A percentile compares a stretch with the other conserved stretches of the same genome.
Conservation (phyloP, 2,113 vertebrate species). For the Riparia riparia region DNA sequence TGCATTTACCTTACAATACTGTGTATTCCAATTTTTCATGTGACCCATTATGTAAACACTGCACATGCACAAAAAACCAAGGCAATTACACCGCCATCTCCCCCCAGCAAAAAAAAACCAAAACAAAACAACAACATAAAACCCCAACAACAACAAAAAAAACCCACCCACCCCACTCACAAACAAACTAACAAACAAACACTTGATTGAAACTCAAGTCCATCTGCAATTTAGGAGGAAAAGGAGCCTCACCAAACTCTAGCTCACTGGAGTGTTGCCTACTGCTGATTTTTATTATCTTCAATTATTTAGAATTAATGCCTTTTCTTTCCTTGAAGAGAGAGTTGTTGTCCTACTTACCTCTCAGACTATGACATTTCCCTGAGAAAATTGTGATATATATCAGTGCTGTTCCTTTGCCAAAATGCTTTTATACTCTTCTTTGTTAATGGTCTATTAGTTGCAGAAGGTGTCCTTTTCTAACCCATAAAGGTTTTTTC, state of each 20-base stretch:
- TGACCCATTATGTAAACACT: neutral
- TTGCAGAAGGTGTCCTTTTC: neutral
- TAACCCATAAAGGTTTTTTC: neutral
- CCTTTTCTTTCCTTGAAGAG: neutral
- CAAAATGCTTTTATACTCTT: neutral
- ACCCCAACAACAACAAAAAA: too few species aligned
- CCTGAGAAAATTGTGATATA: neutral
- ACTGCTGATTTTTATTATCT: neutral
- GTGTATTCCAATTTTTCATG: neutral
- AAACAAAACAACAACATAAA: too few species aligned
- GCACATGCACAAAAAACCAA: fast-evolving
- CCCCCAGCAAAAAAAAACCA: too few species aligned
- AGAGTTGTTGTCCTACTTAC: neutral
- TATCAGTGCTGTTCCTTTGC: neutral
- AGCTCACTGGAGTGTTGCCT: neutral
- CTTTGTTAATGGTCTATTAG: neutral
- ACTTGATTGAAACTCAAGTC: neutral
- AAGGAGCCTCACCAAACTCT: neutral
- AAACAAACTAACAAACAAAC: neutral
- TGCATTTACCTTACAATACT: neutral
- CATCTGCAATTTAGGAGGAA: neutral
- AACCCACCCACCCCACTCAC: too few species aligned
- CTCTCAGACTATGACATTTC: neutral
- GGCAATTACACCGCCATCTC: fast-evolving
- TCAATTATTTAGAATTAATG: neutral